Evolutionary conservation across 1,140 invertebrate genomes (phyloP).

Genomic region (Lithobius niger): DNA sequence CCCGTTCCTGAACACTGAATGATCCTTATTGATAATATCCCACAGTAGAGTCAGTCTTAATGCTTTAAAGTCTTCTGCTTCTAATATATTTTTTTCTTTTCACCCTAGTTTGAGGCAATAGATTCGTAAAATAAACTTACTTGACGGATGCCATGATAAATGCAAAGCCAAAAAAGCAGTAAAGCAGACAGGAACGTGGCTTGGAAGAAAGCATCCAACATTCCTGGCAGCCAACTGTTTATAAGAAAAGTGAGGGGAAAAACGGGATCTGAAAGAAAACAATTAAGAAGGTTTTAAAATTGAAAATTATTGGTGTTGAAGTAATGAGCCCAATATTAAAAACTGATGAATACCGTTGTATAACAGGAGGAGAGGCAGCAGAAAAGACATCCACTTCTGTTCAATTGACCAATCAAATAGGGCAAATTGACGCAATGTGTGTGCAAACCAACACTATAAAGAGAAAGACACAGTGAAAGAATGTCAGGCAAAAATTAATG

Average conservation of each 20-base stretch:
- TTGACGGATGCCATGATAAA: slow-evolving; percentile 88
- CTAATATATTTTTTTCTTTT: too few relatives aligned
- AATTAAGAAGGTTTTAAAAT: slow-evolving; percentile 5
- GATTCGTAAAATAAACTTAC: too few relatives aligned
- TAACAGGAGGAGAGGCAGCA: slow-evolving; percentile 75
- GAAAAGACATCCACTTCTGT: slow-evolving; percentile 86
- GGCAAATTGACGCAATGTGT: slow-evolving; percentile 72
- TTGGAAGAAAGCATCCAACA: slow-evolving; percentile 80
- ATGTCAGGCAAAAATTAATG: not conserved
- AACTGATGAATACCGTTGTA: slow-evolving; percentile 64
- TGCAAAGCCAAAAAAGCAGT: slow-evolving; percentile 84
- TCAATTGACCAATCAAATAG: slow-evolving; percentile 93
- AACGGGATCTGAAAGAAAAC: slow-evolving; percentile 59
- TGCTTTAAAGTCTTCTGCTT: too few relatives aligned
- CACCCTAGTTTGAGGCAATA: too few relatives aligned
- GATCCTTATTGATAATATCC: too few relatives aligned
- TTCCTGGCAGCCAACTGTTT: slow-evolving; percentile 77
- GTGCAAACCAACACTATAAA: slow-evolving; percentile 77
- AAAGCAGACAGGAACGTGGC: slow-evolving; percentile 74
- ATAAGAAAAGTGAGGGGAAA: slow-evolving; percentile 82
- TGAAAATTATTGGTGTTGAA: slow-evolving; percentile 5
- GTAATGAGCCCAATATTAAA: slow-evolving; percentile 4
- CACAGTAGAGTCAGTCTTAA: too few relatives aligned
- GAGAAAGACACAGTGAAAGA: slow-evolving; percentile 7
- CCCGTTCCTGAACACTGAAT: too few relatives aligned